A percentile compares a stretch with the other conserved stretches of the same genome.
These are phyloP conservation scores for Glyphotaelius pellucidus DNA, from an alignment of 2,888 invertebrate species.

Conservation along the genomic window DNA sequence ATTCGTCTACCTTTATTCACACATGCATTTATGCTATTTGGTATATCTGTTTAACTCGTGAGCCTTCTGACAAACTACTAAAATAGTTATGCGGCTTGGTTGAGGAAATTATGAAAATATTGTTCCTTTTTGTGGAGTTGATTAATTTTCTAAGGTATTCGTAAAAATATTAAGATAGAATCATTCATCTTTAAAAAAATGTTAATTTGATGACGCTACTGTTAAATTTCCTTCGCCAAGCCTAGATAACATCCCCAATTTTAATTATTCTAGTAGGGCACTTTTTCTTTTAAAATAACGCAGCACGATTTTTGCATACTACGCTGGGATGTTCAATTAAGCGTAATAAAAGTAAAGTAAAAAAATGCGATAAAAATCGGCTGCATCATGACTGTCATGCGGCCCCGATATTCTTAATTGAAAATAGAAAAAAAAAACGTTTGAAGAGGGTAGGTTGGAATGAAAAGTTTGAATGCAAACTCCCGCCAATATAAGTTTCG, in stretches of 20 bases:
- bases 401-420: conserved; percentile 63
- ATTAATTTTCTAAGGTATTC: no score
- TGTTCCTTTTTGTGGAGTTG: no score
- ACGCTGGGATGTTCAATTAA: conserved; percentile 26
- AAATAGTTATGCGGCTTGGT: no score
- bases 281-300: not conserved
- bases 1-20: no score
- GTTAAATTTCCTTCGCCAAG: not conserved
- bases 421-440: conserved; percentile 58
- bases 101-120: no score
- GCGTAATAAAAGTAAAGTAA: conserved; percentile 40
- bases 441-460: conserved; percentile 49
- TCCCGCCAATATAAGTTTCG: conserved; percentile 56
- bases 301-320: conserved; percentile 7
- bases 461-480: conserved; percentile 65
- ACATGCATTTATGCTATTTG: no score
- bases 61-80: no score
- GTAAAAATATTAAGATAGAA: no score
- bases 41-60: no score
- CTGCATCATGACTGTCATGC: conserved; percentile 64
- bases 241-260: not conserved
- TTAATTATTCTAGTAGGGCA: not conserved
- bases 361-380: conserved; percentile 54
- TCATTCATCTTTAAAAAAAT: not conserved
- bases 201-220: not conserved